Base-by-base conservation (phyloP, 2,113 vertebrate species). In the Labrus mixtus region DNA sequence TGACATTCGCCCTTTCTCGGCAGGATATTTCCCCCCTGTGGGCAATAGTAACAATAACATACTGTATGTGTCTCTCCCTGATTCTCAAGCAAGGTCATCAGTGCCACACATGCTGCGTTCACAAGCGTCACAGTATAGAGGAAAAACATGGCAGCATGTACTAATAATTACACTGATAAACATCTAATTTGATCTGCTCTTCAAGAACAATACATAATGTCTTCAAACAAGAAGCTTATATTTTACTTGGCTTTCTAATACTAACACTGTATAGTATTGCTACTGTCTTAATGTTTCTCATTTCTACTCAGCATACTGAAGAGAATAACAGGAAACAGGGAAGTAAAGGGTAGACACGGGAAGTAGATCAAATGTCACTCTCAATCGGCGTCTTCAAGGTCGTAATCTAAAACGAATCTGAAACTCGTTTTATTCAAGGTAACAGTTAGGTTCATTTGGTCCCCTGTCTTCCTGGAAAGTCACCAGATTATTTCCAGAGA, bases 1-100 rank as follows among this genome's bases (percentile, higher is more conserved):
- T 78, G 45, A 54, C 48, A 79, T 75, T 46, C 55, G 33, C 16
- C 37, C 67, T 64, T 68, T 67, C 55, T 79, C 45, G 66, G 55
- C 41, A 63, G 56, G 80, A 64, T 54, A 73, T 86, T 62, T 67
- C 54, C 68, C 74, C 69, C 68, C 57, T 22, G 57, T 33, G 80
- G 71, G 68, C 61, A 54, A 11, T 66, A 67, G 56, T 63, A 33
- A 63, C 39, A 68, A 43, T 81, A 33, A 64, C 11, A 39, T 61
- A 56, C 46, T 79, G 23, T 62, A 29, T 46, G 59, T 73, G 58
- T 59, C 58, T 67, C 68, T 84, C 45, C 50, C 25, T 50, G 43
- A 60, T 63, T 70, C 46, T 36, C 25, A 73, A 50, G 23, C 68
- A 83, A 80, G 71, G 69, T 71, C 74, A 76, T n/a, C 39, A 56